Conservation (phyloP, 2,113 vertebrate genomes). For the Platysternon megacephalum region DNA sequence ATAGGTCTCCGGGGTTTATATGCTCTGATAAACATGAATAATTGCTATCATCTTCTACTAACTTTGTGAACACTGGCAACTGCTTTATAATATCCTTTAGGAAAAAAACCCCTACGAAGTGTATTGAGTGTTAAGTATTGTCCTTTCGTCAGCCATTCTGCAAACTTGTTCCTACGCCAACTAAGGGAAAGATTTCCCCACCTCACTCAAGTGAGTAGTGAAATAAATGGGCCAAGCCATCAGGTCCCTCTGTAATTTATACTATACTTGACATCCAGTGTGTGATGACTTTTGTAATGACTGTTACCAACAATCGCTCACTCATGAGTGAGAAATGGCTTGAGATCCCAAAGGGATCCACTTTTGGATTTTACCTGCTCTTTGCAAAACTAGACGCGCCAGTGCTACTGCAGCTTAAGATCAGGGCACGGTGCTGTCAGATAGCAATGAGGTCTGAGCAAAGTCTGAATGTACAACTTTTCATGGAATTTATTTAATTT, state of each 20-base stretch:
- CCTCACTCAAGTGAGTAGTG: background rate
- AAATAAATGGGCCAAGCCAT: fast-evolving
- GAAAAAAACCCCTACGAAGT: background rate
- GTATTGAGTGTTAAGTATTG: background rate
- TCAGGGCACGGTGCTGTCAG: fast-evolving
- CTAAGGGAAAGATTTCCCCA: background rate
- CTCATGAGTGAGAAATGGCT: background rate
- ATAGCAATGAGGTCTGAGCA: fast-evolving
- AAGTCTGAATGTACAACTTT: slow-evolving; percentile 11
- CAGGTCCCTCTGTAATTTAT: fast-evolving
- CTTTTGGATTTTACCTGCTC: fast-evolving
- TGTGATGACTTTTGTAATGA: background rate
- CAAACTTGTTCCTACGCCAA: fast-evolving
- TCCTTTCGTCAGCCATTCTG: background rate
- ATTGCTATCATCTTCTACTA: background rate
- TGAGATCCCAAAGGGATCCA: fast-evolving
- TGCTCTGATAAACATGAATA: background rate
- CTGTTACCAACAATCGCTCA: background rate
- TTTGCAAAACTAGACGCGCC: background rate
- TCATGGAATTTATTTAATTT: slow-evolving; percentile 21
- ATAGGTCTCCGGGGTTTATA: background rate
- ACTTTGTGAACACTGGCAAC: background rate
- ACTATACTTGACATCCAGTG: background rate
- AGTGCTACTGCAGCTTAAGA: background rate
- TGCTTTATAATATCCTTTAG: background rate